Percentiles rank a stretch among this genome's conserved stretches.
These are phyloP conservation scores for Sprattus sprattus DNA, from an alignment of 2,113 vertebrate genomes.

Conservation along the genomic window DNA sequence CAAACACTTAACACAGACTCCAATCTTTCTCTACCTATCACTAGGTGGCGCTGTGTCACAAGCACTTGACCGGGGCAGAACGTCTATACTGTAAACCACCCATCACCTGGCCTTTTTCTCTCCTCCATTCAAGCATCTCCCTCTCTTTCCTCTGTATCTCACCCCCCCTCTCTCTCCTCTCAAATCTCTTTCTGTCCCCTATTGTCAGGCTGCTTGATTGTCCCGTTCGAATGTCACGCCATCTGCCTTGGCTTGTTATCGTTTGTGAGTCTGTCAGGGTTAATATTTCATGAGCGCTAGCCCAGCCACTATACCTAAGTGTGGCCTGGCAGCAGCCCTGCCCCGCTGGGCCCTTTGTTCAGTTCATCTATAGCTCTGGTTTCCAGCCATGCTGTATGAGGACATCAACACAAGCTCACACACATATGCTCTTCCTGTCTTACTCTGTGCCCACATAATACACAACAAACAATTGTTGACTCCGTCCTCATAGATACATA, in stretches of 20 bases:
- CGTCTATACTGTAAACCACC: background rate
- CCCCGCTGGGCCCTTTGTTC: slow-evolving; percentile 1
- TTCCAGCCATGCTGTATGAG: background rate
- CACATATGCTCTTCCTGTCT: background rate
- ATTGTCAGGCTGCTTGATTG: slow-evolving; percentile 58
- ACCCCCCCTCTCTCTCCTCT: background rate
- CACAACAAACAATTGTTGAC: background rate
- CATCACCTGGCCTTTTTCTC: background rate
- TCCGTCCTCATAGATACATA: background rate
- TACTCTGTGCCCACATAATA: background rate
- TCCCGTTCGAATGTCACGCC: slow-evolving; percentile 63
- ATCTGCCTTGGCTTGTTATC: slow-evolving; percentile 59
- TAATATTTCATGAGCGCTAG: slow-evolving; percentile 48
- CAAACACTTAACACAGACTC: background rate
- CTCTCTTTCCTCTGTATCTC: background rate
- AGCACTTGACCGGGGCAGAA: background rate
- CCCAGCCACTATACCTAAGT: background rate
- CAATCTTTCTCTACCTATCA: background rate
- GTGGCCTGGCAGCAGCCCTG: background rate
- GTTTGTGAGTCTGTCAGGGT: slow-evolving; percentile 35
- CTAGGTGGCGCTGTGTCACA: slow-evolving; percentile 2
- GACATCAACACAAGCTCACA: background rate
- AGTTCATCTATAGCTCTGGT: background rate
- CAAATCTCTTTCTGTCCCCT: slow-evolving; percentile 36
- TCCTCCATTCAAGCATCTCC: background rate